Evolutionary conservation across 1,140 invertebrate species (phyloP), one percentile per base, ranked within the genome.

Genomic region (Brachionus koreanus): DNA sequence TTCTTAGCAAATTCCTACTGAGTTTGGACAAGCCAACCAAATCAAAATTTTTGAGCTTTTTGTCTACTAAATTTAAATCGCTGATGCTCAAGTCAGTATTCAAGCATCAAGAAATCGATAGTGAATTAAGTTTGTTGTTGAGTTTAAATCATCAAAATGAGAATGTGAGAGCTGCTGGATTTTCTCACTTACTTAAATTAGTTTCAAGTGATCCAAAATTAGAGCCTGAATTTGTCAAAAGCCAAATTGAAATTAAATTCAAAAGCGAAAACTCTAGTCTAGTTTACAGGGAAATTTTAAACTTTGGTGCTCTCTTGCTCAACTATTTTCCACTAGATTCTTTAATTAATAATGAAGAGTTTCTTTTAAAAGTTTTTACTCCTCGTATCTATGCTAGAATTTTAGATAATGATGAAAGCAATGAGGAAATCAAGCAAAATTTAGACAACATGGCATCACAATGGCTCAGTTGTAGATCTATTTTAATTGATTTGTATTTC

Each of bases 61-160:
- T 79, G 19, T 25, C 46, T 10, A 37, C 49, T 25, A 79, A 79
- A 61, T 79, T 79, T 43, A 79, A 61, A 25, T n/a, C 4, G 9
- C 16, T 65, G 9, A 57, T 5, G 39, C 39, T 39, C 33, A 79
- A 79, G 33, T 61, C 76, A 25, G 61, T 43, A 9, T 79, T 79
- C 29, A 79, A 79, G 29, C 61, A 79, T 49, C 76, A 79, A 57
- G 46, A 57, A 65, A 19, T 79, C 10, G 76, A 79, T 1, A 61
- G 33, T 19, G 76, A 57, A 33, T 79, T 65, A n/a, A 79, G 19
- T 79, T 79, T 79, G n/a, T 37, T 79, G 49, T 42, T 79, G 33
- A 42, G 35, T 3, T 65, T 79, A n/a, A 79, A 63, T 19, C 76
- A 79, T 65, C 29, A 19, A 19, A 79, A 79, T 79, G 46, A 57